A percentile compares a stretch with the other conserved stretches of the same genome.
phyloP scores from a whole-genome alignment of 1,140 invertebrate species.

The Andricus grossulariae region DNA sequence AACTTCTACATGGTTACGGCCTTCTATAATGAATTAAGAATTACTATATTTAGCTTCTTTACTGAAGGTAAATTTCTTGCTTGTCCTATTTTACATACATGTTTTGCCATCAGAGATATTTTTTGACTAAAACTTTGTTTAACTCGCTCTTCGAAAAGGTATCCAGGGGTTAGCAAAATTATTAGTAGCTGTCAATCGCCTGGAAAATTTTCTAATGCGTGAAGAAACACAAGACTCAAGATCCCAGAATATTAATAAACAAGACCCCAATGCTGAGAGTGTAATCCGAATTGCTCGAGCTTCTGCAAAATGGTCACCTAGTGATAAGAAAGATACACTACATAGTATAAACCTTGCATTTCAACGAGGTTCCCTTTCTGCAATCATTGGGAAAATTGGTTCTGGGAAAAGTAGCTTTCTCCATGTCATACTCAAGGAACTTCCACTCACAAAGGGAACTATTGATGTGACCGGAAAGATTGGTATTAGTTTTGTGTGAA shows the following conservation, averaged over 20 bases:
- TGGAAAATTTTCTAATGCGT: constrained; percentile 83
- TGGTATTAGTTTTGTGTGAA: too few species aligned
- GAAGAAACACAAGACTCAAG: constrained; percentile 75
- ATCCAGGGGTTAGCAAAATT: constrained; percentile 79
- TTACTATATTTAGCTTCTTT: constrained; percentile 64
- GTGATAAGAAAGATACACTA: constrained; percentile 81
- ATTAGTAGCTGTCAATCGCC: constrained; percentile 80
- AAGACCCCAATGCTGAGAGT: neutral
- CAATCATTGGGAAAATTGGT: constrained; percentile 89
- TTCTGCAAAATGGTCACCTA: too few species aligned
- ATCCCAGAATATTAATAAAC: constrained; percentile 20
- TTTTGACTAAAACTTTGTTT: constrained; percentile 81
- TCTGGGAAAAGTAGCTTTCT: too few species aligned
- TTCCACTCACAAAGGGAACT: too few species aligned
- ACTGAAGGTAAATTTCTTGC: constrained; percentile 39
- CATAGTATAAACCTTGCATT: constrained; percentile 81
- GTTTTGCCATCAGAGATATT: constrained; percentile 86
- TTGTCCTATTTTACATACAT: too few species aligned
- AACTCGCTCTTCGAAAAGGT: constrained; percentile 82
- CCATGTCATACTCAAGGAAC: too few species aligned
- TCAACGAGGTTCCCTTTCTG: constrained; percentile 82
- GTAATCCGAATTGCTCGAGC: constrained; percentile 70
- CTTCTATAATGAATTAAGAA: constrained; percentile 84
- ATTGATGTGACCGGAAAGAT: too few species aligned
- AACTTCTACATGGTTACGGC: constrained; percentile 85